These are phyloP conservation scores for Heliconius aoede DNA, from an alignment of 2,888 invertebrate genomes.

Conservation along the genomic window DNA sequence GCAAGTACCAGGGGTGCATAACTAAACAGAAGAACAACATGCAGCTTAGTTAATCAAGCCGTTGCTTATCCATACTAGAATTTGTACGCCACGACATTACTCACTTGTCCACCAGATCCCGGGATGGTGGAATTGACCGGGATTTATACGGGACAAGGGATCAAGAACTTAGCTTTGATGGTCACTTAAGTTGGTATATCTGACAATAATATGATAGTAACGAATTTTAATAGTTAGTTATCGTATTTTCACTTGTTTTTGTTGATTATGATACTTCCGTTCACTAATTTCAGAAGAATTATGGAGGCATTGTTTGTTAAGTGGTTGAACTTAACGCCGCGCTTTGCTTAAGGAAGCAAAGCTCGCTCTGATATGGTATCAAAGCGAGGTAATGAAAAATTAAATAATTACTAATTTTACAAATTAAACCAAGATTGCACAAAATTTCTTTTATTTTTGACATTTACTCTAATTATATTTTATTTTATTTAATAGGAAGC, in stretches of 20 bases:
- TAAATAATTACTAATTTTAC: no score
- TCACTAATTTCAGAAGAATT: no score
- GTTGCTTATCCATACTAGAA: slow-evolving; percentile 71
- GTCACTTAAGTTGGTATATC: slow-evolving; percentile 40
- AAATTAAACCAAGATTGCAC: no score
- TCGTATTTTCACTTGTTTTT: background rate
- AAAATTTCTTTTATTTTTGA: no score
- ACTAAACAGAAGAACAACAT: slow-evolving; percentile 68
- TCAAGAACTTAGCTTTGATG: slow-evolving; percentile 55
- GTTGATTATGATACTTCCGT: background rate
- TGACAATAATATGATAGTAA: background rate
- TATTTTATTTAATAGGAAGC: no score
- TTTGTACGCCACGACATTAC: slow-evolving; percentile 79
- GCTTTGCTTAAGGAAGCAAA: no score
- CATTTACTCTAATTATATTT: no score
- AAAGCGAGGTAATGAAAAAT: background rate
- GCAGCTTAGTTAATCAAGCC: slow-evolving; percentile 77
- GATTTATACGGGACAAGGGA: slow-evolving; percentile 61
- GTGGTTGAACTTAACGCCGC: background rate
- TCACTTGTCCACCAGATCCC: slow-evolving; percentile 66
- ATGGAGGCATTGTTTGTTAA: background rate
- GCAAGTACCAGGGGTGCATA: slow-evolving; percentile 72
- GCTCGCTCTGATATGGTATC: no score
- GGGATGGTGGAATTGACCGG: slow-evolving; percentile 55
- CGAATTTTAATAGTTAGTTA: no score